Evolutionary conservation across 2,797 vertebrate genomes (phyloP), one percentile per base, ranked within the genome.

Genomic region (Brachymystax lenok): DNA sequence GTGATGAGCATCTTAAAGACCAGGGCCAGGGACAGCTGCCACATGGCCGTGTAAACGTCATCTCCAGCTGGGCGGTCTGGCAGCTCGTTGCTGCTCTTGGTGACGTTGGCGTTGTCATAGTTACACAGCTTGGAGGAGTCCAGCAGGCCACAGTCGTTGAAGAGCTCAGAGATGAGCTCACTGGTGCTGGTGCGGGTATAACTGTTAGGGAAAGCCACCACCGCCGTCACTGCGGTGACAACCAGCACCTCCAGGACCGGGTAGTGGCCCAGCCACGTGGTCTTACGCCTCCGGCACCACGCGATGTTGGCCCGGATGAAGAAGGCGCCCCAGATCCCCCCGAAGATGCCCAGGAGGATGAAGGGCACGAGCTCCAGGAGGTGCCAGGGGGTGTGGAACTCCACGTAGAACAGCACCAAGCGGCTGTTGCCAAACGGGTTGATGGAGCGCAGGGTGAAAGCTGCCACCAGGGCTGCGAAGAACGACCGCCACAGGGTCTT

Each of bases 401-500:
- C 97, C 84, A 99, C 98, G 0, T 98, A 97, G 93, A 99, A 99
- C 19, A 99, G 95, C 78, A 99, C 98, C 52, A 99, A 92, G 24
- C 96, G 96, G 88, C 97, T 98, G 93, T 98, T 98, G 0, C 97
- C 97, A 0, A 99, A 99, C 0, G 98, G 98, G 92, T 99, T 99
- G 90, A 99, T 98, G 92, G 97, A 97, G 83, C 96, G 98, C 73
- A 99, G 93, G 0, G 98, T 99, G 86, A 99, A 99, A 0, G 97
- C 98, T 0, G 98, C 98, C 1, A 99, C 98, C 88, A 99, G 93
- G 0, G 98, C 98, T 0, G 97, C 98, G 0, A 98, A 99, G 87
- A 99, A 99, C 0, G 98, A 99, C 5, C 98, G 95, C 98, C 98
- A 99, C 24, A 99, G 88, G 0, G 98, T 99, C 93, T 99, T 99